Evolutionary conservation across 1,140 invertebrate species (phyloP).

Genomic region (Macrobrachium rosenbergii): DNA sequence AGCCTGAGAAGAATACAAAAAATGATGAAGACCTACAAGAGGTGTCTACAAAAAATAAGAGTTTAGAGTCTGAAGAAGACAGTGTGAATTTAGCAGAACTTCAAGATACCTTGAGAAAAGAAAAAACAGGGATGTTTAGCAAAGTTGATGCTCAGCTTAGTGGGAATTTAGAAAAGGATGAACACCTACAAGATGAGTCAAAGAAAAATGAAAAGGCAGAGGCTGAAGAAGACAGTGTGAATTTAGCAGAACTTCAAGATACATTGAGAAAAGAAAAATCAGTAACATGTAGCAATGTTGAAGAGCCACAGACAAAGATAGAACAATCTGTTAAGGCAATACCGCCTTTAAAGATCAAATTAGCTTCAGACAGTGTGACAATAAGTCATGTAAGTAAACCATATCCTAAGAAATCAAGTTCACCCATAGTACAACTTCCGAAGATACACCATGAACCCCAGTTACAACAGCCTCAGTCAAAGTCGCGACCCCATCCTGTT

Average conservation of each 20-base stretch:
- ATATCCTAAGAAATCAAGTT: background rate
- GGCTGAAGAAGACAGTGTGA: background rate
- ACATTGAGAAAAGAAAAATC: constrained; percentile 24
- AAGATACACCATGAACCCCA: background rate
- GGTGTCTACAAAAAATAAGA: no score
- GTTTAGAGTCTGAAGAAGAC: no score
- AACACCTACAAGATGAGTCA: no score
- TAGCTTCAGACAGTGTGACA: constrained; percentile 54
- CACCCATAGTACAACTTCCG: background rate
- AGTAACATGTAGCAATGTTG: background rate
- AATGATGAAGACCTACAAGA: no score
- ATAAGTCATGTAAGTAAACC: constrained; percentile 40
- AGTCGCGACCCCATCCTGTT: background rate
- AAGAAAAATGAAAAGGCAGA: no score
- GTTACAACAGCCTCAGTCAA: background rate
- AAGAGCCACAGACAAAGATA: background rate
- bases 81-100: constrained; percentile 37
- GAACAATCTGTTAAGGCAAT: constrained; percentile 37
- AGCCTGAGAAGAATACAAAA: no score
- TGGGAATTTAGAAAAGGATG: no score
- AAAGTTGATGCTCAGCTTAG: background rate
- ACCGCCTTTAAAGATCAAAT: constrained; percentile 52
- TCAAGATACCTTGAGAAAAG: constrained; percentile 18
- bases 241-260: constrained; percentile 37
- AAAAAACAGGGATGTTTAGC: constrained; percentile 13